Evolutionary conservation across 1,140 invertebrate genomes (phyloP), one percentile per base, ranked within the genome.

Genomic region (Heliconius nattereri): DNA sequence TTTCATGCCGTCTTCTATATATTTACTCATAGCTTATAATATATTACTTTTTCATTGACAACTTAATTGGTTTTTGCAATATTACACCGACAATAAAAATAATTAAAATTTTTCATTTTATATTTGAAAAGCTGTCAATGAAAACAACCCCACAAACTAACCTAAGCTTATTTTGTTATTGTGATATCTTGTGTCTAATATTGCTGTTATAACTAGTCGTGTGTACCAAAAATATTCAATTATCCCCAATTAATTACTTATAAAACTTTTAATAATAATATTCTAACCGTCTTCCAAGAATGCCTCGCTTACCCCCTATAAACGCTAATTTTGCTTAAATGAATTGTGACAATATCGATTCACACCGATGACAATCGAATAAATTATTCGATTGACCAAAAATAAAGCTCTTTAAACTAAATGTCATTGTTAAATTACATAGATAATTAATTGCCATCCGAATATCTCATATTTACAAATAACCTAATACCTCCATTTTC

Each of bases 131-230:
- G 57, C 32, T 79, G 66, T 78, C 75, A 82, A 77, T 78, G 73
- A 82, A 80, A 82, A 75, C 82, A 54, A 72, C 77, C 75, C 81
- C 71, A 66, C 13, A 81, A 81, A 77, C 26, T 52, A 83, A 78
- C 29, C 75, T 83, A 81, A 82, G 87, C 87, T 91, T 88, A 78
- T 86, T 86, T 88, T 88, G 87, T 86, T 78, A 85, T 83, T 85
- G 78, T 89, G 82, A 86, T 86, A 79, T 88, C 82, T 85, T 88
- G 85, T 89, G 84, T 91, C 85, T 86, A 83, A 83, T 84, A 49
- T 66, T 78, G 73, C 71, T 81, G 66, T 76, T 60, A 40, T 70
- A 77, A 75, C 9, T 57, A 23, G 7, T 6, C 60, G 16, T 66
- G 26, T 66, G 26, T 66, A 66, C 11, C 6, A 29, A 26, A 45